Base-by-base conservation (phyloP, 1,140 invertebrate genomes). In the Tetramorium simillimum region DNA sequence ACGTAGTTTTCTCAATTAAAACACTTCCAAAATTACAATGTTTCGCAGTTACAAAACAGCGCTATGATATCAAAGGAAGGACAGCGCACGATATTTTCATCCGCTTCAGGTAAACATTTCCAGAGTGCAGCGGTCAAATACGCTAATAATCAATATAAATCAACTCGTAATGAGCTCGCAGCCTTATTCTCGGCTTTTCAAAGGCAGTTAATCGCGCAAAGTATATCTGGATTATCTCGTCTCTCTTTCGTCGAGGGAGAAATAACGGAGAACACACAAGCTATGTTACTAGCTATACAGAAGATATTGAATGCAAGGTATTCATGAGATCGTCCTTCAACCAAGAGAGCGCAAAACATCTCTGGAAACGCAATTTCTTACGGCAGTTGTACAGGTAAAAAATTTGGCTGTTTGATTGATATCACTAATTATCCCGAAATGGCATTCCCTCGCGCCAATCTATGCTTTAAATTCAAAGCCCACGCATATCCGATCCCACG, bases 401-500 rank as follows among this genome's bases (percentile, higher is more conserved):
- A 0, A 69, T 14, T 80, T 51, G 51, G 51, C 16, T 24, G 33
- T 67, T 80, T n/a, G 28, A 46, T 78, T 65, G 24, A 80, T 51
- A 51, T 51, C 14, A 21, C 10, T 10, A 28, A 33, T 40, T 43
- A 56, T 70, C 24, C 49, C 51, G 46, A 56, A 56, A 33, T 33
- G 16, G 40, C 37, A 70, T 81, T 65, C 3, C n/a, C 16, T n/a
- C 33, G 24, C 49, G 16, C 37, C 18, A 56, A 69, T 40, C 37
- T 69, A 56, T 16, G 46, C 43, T 67, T 53, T 18, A 18, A 14
- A 53, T 80, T 69, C n/a, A 51, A 69, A 80, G 46, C 77, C 16
- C 77, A 40, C 46, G 62, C 77, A 69, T 69, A 33, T 69, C 46
- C 28, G 14, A 69, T 69, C 37, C 28, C 77, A 51, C 46, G 14